Conservation (phyloP, 1,140 invertebrate species). For the Microplitis mediator region DNA sequence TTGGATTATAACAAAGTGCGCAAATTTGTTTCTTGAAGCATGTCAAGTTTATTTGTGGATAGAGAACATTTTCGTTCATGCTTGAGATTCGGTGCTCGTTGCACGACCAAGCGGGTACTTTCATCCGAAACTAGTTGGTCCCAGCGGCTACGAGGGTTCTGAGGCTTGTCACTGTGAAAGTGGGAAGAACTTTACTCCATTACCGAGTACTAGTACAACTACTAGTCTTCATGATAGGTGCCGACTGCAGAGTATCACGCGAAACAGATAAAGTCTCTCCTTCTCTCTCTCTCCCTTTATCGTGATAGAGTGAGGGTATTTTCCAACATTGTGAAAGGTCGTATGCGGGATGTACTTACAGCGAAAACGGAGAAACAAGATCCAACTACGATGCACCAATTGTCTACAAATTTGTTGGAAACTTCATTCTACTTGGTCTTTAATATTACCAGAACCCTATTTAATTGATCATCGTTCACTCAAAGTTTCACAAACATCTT, state of each 20-base stretch:
- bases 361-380: slow-evolving; percentile 24
- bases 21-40: slow-evolving; percentile 8
- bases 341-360: slow-evolving; percentile 34
- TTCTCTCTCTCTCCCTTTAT: not conserved
- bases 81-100: not conserved
- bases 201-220: slow-evolving; percentile 16
- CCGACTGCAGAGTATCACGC: slow-evolving; percentile 26
- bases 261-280: slow-evolving; percentile 31
- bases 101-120: slow-evolving; percentile 3
- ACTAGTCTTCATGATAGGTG: slow-evolving; percentile 12
- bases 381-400: slow-evolving; percentile 40
- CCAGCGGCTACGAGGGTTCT: slow-evolving; percentile 16
- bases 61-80: slow-evolving; percentile 15
- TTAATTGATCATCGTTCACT: not conserved
- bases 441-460: not conserved
- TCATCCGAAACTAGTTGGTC: slow-evolving; percentile 20
- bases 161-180: slow-evolving; percentile 37
- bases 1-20: not conserved
- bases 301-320: slow-evolving; percentile 44
- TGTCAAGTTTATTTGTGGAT: slow-evolving; percentile 18
- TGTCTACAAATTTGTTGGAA: slow-evolving; percentile 41
- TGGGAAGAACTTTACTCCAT: slow-evolving; percentile 38
- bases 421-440: slow-evolving; percentile 22
- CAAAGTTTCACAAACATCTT: not conserved
- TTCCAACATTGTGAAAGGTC: slow-evolving; percentile 36